Evolutionary conservation across 2,888 invertebrate genomes (phyloP), one percentile per base, ranked within the genome.

Genomic region (Noctua comes): DNA sequence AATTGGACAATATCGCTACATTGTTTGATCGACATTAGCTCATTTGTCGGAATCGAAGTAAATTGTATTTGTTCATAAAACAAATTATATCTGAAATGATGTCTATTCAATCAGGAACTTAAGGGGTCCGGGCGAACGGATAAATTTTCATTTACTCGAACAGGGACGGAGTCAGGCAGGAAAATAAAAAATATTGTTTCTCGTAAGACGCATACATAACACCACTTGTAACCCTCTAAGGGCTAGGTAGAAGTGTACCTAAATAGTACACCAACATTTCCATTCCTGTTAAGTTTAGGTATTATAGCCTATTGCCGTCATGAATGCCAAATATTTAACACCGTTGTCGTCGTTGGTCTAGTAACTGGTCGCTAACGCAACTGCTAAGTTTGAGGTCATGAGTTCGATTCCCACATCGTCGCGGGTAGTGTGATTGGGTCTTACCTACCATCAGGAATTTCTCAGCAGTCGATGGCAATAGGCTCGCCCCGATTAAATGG

Each of bases 41-140:
- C 73, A 73, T 86, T 81, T 75, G 59, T 73, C 57, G 69, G 27
- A 64, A 68, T 79, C 36, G 77, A 68, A 83, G 69, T 51, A 84
- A 88, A 80, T 85, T 85, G 76, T 85, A 80, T 88, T 86, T 85
- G 83, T 76, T 71, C 77, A 64, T 76, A 73, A 82, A 85, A 75
- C 77, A 77, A 85, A 87, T 84, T 71, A 80, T 86, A 76, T 80
- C 70, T 83, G 48, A 81, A 86, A 82, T 86, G 62, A 77, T 77
- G 82, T 78, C 68, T 76, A 78, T 82, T 82, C 78, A 86, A 86
- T 83, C 76, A 82, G 68, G 68, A 75, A 43, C 62, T 79, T 18
- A n/a, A 59, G 64, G 75, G 78, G 54, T 57, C 16, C 21, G 65
- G 40, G 65, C 74, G 69, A 57, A 46, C 24, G 84, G 71, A 79